Percentiles rank a stretch among this genome's conserved stretches.
phyloP scores from a whole-genome alignment of 1,140 invertebrate genomes.

The Grapholita molesta region DNA sequence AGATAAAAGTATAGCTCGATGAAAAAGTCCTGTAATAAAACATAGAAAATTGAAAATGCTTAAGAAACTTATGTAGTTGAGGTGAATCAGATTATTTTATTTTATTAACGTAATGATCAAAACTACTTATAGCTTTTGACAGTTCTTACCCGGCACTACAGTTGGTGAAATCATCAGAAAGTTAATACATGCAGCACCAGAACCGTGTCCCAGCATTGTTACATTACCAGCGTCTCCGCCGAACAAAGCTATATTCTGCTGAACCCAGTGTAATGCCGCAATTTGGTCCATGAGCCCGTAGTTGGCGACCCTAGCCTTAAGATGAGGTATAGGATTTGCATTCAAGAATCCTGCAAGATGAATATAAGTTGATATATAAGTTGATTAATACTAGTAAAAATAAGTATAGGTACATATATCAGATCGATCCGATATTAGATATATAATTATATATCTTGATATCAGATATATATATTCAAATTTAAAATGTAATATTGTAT shows the following conservation, averaged over 20 bases:
- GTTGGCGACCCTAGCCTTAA: conserved; percentile 91
- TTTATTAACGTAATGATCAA: too few species aligned
- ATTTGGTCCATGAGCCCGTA: conserved; percentile 97
- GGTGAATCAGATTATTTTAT: too few species aligned
- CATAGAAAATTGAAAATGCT: too few species aligned
- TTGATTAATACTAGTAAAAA: neutral
- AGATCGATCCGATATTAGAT: too few species aligned
- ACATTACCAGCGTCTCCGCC: conserved; percentile 93
- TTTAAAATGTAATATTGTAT: too few species aligned
- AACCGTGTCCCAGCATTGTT: conserved; percentile 95
- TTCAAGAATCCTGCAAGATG: conserved; percentile 86
- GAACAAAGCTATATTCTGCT: conserved; percentile 94
- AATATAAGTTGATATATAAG: neutral
- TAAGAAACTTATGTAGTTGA: too few species aligned
- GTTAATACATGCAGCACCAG: conserved; percentile 96
- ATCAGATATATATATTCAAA: too few species aligned
- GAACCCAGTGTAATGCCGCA: conserved; percentile 93
- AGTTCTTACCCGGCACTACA: conserved; percentile 86
- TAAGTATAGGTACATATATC: neutral
- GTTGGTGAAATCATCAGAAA: conserved; percentile 96
- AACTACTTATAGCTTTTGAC: neutral
- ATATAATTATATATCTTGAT: too few species aligned
- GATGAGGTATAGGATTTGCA: conserved; percentile 88
- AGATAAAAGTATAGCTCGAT: conserved; percentile 92
- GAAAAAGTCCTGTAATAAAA: conserved; percentile 87